Base-by-base conservation (phyloP, 2,113 vertebrate genomes). In the Nothobranchius kuhntae region DNA sequence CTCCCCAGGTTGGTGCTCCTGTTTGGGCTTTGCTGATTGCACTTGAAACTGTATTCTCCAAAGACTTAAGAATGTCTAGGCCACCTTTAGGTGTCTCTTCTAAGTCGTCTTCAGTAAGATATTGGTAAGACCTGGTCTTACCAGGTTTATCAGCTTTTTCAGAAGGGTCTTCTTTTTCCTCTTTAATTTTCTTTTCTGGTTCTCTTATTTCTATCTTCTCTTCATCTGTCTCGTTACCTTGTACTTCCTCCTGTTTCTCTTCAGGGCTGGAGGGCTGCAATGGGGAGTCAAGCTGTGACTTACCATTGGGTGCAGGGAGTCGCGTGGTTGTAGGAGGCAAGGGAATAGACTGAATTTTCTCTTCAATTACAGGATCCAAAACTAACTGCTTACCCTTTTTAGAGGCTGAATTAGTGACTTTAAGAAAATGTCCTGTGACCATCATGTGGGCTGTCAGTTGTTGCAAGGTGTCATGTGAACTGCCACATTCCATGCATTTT, bases 401-500 rank as follows among this genome's bases (percentile, higher is more conserved):
- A 68, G 97, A 98, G 61, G 97, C 96, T 10, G 97, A 96, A 82
- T 96, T 98, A 14, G 98, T 99, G 64, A 99, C 98, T 89, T 99
- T 99, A 50, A 99, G 81, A 87, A 99, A 99, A 88, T 99, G 98
- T 69, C 98, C 98, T 0, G 98, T 99, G 84, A 99, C 97, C 98
- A 99, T 99, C 98, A 99, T 99, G 84, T 99, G 98, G 76, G 98
- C 96, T 0, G 98, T 99, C 73, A 99, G 94, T 87, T 99, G 98
- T 78, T 99, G 97, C 90, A 99, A 86, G 60, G 98, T 98, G 70
- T 99, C 98, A 35, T 99, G 98, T 42, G 97, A 99, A 89, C 98
- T 99, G 68, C 98, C 98, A 3, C 98, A 99, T 81, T 99, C 98
- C 98, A 99, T 99, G 88, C 98, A 99, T 89, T 99, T 99, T 50